Base-by-base conservation (phyloP, 2,113 vertebrate genomes). In the Boulengerochromis microlepis region DNA sequence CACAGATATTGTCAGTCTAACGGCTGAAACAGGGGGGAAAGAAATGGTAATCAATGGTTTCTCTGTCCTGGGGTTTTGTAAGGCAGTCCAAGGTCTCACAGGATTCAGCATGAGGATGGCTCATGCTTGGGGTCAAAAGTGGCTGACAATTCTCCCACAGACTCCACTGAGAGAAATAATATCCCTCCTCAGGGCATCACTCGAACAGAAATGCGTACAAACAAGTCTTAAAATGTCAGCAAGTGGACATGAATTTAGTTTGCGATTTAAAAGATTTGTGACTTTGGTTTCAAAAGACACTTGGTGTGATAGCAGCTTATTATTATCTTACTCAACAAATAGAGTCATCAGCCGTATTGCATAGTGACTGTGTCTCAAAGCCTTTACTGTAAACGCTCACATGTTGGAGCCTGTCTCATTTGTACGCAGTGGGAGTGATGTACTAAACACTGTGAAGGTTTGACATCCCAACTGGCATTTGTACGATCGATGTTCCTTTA, bases 401-500 rank as follows among this genome's bases (percentile, higher is more conserved):
- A 86, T 91, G 94, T 91, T 85, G 84, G 64, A 84, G 89, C 90
- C 85, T 94, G 91, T 56, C 90, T 94, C 81, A 91, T 95, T 90
- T 92, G 82, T 85, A 93, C 91, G 80, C 92, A 71, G 90, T 18
- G 87, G 91, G 92, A 92, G 88, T 87, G 94, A 94, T 96, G 94
- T 29, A 50, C 93, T 94, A 95, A 95, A 94, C 86, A 82, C 83
- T 71, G 81, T 50, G 80, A 81, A 86, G 89, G 90, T 92, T 88
- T 82, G 71, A 94, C 91, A 92, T 94, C 93, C 95, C 94, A 88
- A 19, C 86, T 89, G 93, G 82, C 90, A 91, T 93, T 95, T 96
- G 95, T 95, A 93, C 91, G 90, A 95, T 89, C 82, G 85, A 50
- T 94, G 94, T 96, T 94, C 91, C 89, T 93, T 94, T 94, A 96